Evolutionary conservation across 2,888 invertebrate species (phyloP).

Genomic region (Meliscaeva auricollis): DNA sequence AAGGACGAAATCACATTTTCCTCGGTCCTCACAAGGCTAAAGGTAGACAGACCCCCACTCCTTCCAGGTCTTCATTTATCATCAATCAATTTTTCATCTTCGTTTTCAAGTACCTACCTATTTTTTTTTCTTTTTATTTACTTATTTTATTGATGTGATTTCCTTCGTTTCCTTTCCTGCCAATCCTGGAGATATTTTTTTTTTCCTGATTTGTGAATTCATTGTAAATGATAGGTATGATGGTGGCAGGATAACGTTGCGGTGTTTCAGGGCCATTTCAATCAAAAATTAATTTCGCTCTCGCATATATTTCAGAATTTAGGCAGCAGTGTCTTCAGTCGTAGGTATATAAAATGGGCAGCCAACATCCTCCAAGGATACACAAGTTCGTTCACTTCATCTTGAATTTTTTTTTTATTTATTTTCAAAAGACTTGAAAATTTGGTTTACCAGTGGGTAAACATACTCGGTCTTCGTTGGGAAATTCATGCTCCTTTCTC

Average conservation of each 20-base stretch:
- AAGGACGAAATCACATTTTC: slow-evolving; percentile 39
- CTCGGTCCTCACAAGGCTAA: neutral
- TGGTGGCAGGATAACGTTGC: neutral
- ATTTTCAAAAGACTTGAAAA: neutral
- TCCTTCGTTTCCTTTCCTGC: slow-evolving; percentile 54
- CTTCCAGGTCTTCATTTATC: neutral
- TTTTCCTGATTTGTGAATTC: slow-evolving; percentile 15
- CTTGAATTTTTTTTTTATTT: neutral
- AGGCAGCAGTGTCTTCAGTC: neutral
- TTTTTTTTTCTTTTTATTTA: slow-evolving; percentile 59
- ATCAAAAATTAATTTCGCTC: slow-evolving; percentile 63
- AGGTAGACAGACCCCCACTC: neutral
- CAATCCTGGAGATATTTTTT: slow-evolving; percentile 25
- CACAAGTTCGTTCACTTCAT: slow-evolving; percentile 8
- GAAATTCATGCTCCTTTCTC: slow-evolving; percentile 31
- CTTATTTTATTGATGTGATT: slow-evolving; percentile 67
- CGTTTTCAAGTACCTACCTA: slow-evolving; percentile 20
- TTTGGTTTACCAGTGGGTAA: slow-evolving; percentile 11
- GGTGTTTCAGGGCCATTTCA: slow-evolving; percentile 34
- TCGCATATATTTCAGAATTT: slow-evolving; percentile 19
- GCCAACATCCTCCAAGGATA: neutral
- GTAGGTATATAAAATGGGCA: neutral
- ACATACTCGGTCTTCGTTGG: neutral
- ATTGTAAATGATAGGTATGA: slow-evolving; percentile 35
- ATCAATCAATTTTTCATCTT: slow-evolving; percentile 45